Evolutionary conservation across 2,888 invertebrate species (phyloP).

Genomic region (Phengaris alcon): DNA sequence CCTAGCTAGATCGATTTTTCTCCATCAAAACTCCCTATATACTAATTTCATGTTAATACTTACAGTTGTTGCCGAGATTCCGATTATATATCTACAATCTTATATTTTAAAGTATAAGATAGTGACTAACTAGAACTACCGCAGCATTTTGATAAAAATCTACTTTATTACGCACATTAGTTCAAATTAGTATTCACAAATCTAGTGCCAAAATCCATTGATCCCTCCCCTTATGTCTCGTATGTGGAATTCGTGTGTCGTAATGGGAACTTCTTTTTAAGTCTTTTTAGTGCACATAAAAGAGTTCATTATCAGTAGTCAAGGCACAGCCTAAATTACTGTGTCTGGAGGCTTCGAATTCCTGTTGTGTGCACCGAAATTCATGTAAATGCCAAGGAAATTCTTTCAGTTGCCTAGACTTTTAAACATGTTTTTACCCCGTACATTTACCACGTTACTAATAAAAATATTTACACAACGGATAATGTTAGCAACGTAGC

Average conservation of each 20-base stretch:
- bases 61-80: too few relatives aligned
- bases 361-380: constrained; percentile 5
- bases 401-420: neutral
- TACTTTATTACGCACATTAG: too few relatives aligned
- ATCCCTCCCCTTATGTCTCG: neutral
- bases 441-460: too few relatives aligned
- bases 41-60: too few relatives aligned
- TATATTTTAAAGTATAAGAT: too few relatives aligned
- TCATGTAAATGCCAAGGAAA: neutral
- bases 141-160: too few relatives aligned
- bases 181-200: neutral
- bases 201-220: neutral
- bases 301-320: constrained; percentile 17
- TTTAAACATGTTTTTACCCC: neutral
- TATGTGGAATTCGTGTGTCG: constrained; percentile 1
- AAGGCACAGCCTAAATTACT: constrained; percentile 13
- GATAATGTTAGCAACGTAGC: too few relatives aligned
- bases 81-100: too few relatives aligned
- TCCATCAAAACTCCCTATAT: too few relatives aligned
- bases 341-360: constrained; percentile 12
- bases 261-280: neutral
- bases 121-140: too few relatives aligned
- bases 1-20: too few relatives aligned
- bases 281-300: constrained; percentile 5
- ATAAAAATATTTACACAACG: too few relatives aligned